Conservation (phyloP, 2,888 invertebrate species). For the Conops quadrifasciatus region DNA sequence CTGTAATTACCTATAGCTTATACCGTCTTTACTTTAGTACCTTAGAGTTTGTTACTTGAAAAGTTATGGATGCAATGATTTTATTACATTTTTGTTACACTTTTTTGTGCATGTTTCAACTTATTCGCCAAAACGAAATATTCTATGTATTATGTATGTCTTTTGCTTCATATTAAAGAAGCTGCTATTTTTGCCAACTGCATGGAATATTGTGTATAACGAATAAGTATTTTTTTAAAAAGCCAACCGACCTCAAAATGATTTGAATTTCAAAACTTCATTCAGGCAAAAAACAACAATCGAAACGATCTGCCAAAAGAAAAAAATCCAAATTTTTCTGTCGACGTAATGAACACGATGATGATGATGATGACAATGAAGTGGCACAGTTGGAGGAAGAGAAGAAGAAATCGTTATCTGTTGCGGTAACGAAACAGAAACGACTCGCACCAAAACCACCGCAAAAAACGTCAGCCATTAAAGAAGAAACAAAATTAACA, state of each 20-base stretch:
- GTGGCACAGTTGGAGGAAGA: neutral
- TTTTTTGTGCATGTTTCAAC: slow-evolving; percentile 14
- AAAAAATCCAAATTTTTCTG: slow-evolving; percentile 43
- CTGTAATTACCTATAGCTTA: too few relatives aligned
- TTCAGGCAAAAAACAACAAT: slow-evolving; percentile 37
- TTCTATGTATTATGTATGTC: too few relatives aligned
- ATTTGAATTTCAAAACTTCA: neutral
- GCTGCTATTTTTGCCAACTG: too few relatives aligned
- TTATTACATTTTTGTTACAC: too few relatives aligned
- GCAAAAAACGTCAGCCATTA: neutral
- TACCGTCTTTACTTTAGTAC: too few relatives aligned
- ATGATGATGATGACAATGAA: slow-evolving; percentile 14
- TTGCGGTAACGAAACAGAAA: slow-evolving; percentile 39
- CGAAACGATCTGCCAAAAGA: slow-evolving; percentile 45
- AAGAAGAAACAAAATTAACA: neutral
- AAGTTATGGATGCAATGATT: too few relatives aligned
- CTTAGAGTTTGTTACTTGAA: too few relatives aligned
- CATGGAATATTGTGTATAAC: too few relatives aligned
- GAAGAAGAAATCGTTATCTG: neutral
- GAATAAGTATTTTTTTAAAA: too few relatives aligned
- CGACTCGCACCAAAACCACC: slow-evolving; percentile 49
- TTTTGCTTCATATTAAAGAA: too few relatives aligned
- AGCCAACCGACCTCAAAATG: neutral
- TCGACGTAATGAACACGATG: slow-evolving; percentile 33
- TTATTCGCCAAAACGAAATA: neutral